Evolutionary conservation across 2,888 invertebrate species (phyloP), one percentile per base, ranked within the genome.

Genomic region (Clitarchus hookeri): DNA sequence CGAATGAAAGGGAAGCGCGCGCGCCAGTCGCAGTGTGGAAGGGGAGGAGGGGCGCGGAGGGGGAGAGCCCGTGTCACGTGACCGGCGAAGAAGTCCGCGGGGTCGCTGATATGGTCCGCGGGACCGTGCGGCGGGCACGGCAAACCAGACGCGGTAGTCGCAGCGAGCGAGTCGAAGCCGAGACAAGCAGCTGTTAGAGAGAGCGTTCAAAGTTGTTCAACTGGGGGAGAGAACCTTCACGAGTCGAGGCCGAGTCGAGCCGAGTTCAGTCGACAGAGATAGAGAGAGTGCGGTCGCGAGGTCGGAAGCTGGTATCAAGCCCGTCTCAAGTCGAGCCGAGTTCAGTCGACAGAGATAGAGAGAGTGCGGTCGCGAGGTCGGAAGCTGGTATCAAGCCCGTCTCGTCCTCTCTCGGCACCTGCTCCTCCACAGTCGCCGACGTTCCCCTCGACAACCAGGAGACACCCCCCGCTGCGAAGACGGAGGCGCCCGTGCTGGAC

Each of bases 91-190:
- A 65, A 65, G 65, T 65, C 65, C 65, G 65, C 65, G 65, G 65
- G 65, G 65, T 65, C 65, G 65, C 65, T 65, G 65, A 65, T 65
- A 65, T 65, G 65, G 65, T 65, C 65, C 23, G n/a, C 65, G 65
- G 11, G 65, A 65, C 65, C n/a, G 65, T 23, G n/a, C 19, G 0
- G 65, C 65, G 65, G 65, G 23, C 0, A 65, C 65, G 65, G n/a
- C 65, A 65, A 65, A 65, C 65, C 65, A 65, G 65, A 65, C 65
- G 65, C 65, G 65, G 65, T 65, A n/a, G 65, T 65, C 65, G 65
- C 65, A 65, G 65, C 65, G 65, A 65, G 65, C 65, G 65, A 65
- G n/a, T 65, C 65, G 23, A 65, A n/a, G n/a, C 23, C 65, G n/a
- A n/a, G 23, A 65, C 23, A 19, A 65, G 65, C 65, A 65, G 65